Evolutionary conservation across 2,888 invertebrate genomes (phyloP).

Genomic region (Yponomeuta sedellus): DNA sequence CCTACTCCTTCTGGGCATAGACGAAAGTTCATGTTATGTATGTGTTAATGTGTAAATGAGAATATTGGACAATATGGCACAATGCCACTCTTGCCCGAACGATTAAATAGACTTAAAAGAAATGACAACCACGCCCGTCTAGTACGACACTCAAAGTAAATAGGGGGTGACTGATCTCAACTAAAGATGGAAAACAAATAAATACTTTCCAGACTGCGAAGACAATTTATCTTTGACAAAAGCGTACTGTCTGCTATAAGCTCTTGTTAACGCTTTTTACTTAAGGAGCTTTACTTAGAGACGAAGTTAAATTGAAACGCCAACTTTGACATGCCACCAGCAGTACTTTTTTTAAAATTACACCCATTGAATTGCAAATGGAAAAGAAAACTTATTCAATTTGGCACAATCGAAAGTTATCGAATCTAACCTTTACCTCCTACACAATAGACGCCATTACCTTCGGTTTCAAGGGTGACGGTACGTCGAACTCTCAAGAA

Average conservation of each 20-base stretch:
- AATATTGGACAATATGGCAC: too few relatives aligned
- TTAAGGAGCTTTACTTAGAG: not conserved
- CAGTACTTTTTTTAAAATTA: not conserved
- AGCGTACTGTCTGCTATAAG: not conserved
- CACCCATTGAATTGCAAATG: not conserved
- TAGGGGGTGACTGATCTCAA: not conserved
- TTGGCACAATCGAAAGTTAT: not conserved
- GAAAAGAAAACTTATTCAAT: not conserved
- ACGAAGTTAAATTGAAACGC: not conserved
- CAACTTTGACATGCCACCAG: not conserved
- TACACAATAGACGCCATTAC: not conserved
- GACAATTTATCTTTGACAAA: not conserved
- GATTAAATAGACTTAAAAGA: too few relatives aligned
- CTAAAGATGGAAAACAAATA: not conserved
- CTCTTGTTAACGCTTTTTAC: not conserved
- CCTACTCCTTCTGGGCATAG: too few relatives aligned
- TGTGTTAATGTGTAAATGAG: too few relatives aligned
- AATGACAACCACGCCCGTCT: too few relatives aligned
- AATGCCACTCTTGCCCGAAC: too few relatives aligned
- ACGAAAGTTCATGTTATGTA: too few relatives aligned
- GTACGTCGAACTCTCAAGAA: not conserved
- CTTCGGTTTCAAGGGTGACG: not conserved
- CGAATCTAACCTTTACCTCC: not conserved
- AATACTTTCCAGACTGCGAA: not conserved
- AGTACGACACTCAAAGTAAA: not conserved